These are phyloP conservation scores for Scaptomyza tumidula DNA, from an alignment of 2,888 invertebrate genomes.

Conservation along the genomic window DNA sequence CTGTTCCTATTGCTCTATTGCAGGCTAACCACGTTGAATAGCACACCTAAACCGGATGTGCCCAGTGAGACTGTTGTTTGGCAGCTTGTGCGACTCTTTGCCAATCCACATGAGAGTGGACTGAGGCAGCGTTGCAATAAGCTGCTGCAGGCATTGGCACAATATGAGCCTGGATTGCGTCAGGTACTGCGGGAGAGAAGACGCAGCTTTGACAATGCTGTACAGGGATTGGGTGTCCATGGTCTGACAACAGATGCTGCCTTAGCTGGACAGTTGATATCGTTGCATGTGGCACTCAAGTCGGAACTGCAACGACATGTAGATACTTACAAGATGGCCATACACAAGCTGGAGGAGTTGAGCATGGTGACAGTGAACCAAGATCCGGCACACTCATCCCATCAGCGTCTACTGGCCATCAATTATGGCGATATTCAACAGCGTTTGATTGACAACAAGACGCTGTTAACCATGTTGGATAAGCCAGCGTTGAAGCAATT, in stretches of 20 bases:
- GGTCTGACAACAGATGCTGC: slow-evolving; percentile 89
- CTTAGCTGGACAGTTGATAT: slow-evolving; percentile 88
- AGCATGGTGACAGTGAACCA: slow-evolving; percentile 87
- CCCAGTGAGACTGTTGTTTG: slow-evolving; percentile 93
- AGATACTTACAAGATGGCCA: slow-evolving; percentile 93
- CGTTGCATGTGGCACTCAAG: slow-evolving; percentile 92
- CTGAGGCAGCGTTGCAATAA: slow-evolving; percentile 87
- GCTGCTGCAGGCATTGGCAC: slow-evolving; percentile 87
- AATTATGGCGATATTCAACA: slow-evolving; percentile 94
- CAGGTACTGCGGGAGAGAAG: slow-evolving; percentile 89
- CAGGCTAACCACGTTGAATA: slow-evolving; percentile 83
- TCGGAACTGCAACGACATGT: slow-evolving; percentile 93
- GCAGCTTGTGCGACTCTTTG: slow-evolving; percentile 92
- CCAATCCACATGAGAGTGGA: slow-evolving; percentile 86
- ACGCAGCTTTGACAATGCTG: slow-evolving; percentile 91
- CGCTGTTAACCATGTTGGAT: slow-evolving; percentile 92
- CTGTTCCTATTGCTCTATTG: slow-evolving; percentile 1
- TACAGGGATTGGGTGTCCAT: slow-evolving; percentile 94
- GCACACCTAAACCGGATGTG: slow-evolving; percentile 87
- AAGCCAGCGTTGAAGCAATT: slow-evolving; percentile 92
- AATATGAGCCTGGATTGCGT: slow-evolving; percentile 88
- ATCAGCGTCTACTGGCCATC: slow-evolving; percentile 94
- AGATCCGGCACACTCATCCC: slow-evolving; percentile 93
- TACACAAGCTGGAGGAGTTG: slow-evolving; percentile 93
- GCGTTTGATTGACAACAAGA: slow-evolving; percentile 95